Conservation (phyloP, 2,888 invertebrate species). For the Penaeus monodon region DNA sequence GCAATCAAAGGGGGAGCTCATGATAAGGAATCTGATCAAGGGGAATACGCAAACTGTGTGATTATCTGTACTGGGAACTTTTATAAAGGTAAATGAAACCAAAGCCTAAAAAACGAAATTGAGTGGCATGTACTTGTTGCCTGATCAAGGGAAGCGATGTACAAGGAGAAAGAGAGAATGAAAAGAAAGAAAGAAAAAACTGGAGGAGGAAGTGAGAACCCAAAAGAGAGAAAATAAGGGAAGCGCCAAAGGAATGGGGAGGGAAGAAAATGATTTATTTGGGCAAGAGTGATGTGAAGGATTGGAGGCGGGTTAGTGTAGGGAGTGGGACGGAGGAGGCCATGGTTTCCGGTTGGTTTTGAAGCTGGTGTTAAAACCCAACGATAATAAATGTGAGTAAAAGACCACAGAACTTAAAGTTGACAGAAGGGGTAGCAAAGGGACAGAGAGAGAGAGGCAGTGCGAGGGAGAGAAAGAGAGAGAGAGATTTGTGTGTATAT, state of each 20-base stretch:
- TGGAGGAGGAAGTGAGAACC: background rate
- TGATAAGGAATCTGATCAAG: no score
- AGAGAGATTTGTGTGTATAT: background rate
- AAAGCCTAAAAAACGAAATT: no score
- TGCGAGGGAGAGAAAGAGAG: background rate
- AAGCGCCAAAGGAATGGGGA: background rate
- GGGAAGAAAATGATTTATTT: background rate
- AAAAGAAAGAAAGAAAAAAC: background rate
- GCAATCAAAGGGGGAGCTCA: no score
- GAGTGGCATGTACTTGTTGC: no score
- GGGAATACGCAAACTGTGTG: no score
- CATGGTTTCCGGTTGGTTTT: no score
- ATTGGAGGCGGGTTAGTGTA: background rate
- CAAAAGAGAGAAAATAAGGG: background rate
- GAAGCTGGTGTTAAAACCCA: no score
- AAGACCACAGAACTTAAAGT: background rate
- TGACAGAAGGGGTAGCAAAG: background rate
- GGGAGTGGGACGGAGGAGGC: background rate
- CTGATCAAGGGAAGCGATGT: background rate
- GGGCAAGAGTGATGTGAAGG: background rate
- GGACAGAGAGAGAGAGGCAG: background rate
- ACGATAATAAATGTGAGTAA: background rate
- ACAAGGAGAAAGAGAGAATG: background rate
- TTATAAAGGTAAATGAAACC: no score
- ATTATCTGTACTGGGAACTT: no score